These are phyloP conservation scores for Zeus faber DNA, from an alignment of 2,113 vertebrate species.

Conservation along the genomic window DNA sequence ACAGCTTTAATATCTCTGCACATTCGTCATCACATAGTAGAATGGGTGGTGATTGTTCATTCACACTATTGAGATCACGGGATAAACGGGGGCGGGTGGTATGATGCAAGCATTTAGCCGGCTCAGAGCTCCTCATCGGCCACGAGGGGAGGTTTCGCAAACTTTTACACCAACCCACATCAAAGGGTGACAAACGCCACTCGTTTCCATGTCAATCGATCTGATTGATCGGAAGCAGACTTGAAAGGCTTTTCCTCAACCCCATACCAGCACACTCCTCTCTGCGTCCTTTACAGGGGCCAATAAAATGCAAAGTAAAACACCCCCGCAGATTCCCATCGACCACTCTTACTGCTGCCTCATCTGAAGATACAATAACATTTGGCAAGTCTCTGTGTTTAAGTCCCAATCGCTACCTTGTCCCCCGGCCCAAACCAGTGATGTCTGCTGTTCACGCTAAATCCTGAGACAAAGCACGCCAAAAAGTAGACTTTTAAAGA, in stretches of 20 bases:
- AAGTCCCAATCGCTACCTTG: not conserved
- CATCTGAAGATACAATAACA: not conserved
- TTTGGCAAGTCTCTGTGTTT: not conserved
- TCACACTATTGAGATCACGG: constrained; percentile 46
- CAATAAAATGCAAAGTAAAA: constrained; percentile 48
- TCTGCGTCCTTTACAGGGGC: constrained; percentile 46
- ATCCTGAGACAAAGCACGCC: not conserved
- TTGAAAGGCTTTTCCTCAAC: constrained; percentile 47
- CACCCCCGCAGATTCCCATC: not conserved
- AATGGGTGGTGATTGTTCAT: constrained; percentile 63
- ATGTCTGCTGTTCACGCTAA: not conserved
- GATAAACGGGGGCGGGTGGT: constrained; percentile 49
- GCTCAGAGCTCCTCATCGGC: not conserved
- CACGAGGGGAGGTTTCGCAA: not conserved
- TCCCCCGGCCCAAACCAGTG: not conserved
- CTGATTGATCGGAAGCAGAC: constrained; percentile 55
- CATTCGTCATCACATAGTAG: constrained; percentile 55
- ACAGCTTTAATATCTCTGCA: constrained; percentile 41
- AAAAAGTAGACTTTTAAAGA: constrained; percentile 23
- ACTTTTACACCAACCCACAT: constrained; percentile 52
- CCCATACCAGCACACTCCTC: constrained; percentile 50
- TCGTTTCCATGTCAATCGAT: constrained; percentile 57
- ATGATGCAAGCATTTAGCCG: too few relatives aligned
- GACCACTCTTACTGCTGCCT: not conserved
- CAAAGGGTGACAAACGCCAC: constrained; percentile 54